Evolutionary conservation across 2,888 invertebrate species (phyloP), one percentile per base, ranked within the genome.

Genomic region (Drosophila algonquin): DNA sequence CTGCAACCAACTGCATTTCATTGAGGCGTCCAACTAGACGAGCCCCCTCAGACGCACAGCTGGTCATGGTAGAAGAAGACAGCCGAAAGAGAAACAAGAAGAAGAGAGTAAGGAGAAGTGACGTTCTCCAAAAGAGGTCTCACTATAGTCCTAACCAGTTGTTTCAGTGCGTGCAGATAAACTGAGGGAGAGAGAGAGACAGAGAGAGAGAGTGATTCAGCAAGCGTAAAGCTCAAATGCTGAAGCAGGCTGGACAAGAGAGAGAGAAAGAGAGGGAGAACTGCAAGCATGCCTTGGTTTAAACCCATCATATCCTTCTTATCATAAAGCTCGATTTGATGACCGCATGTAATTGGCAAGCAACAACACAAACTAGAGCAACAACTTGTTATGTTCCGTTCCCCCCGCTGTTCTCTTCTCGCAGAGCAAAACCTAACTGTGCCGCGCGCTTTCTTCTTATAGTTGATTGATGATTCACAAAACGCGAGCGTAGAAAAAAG

Each of bases 401-500:
- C 16, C 57, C 56, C 55, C 55, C 7, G n/a, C 6, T 14, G n/a
- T 32, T 14, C n/a, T 40, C 2, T 3, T 7, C 32, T 18, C 10
- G 18, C 14, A 52, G 32, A 64, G 61, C 57, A 59, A 57, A 58
- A 57, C 51, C 75, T 46, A 53, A 44, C 63, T 64, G 69, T 73
- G 77, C 27, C 53, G 61, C 72, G 45, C 62, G 47, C 54, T 63
- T 54, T 50, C 58, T 21, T 48, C 27, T 32, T 44, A 35, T 18
- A 65, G 64, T 53, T 63, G 76, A 62, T 71, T 58, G 74, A 72
- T 87, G 82, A 83, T 71, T 83, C 82, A 83, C 69, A 40, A 30
- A 27, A 21, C 16, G 16, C 54, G 18, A 48, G 18, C 44, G 44
- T 54, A 62, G 53, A 50, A 74, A 82, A 82, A 82, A 82, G 77